phyloP scores from a whole-genome alignment of 2,797 vertebrate genomes.

The Pangasius macronema region DNA sequence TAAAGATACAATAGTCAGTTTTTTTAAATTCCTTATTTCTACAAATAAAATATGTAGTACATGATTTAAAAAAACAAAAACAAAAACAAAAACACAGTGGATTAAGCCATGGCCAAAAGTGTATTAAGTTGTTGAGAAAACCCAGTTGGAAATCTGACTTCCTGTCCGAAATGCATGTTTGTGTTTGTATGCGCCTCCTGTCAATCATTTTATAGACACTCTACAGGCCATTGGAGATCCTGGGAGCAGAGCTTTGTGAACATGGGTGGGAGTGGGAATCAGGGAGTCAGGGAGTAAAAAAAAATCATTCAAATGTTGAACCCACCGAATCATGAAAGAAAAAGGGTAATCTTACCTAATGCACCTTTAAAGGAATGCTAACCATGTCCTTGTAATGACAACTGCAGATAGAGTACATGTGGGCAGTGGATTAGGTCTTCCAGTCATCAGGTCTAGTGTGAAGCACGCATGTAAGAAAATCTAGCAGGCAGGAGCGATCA shows the following conservation, averaged over 20 bases:
- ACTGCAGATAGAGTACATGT: background rate
- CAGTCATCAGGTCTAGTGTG: slow-evolving; percentile 4
- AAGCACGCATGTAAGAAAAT: slow-evolving; percentile 27
- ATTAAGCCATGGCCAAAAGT: background rate
- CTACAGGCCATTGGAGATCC: background rate
- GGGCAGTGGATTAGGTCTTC: slow-evolving; percentile 4
- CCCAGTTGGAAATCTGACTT: background rate
- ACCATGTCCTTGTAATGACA: background rate
- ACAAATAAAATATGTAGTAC: background rate
- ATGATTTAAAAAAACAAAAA: background rate
- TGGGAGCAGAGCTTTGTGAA: background rate
- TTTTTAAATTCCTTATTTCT: background rate
- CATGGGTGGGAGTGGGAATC: background rate
- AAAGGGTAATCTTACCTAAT: background rate
- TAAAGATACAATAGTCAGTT: background rate
- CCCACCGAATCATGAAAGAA: background rate
- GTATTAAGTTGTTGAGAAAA: background rate
- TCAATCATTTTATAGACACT: background rate
- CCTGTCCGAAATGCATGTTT: background rate
- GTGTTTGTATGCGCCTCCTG: no score
- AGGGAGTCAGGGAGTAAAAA: background rate
- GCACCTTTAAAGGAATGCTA: background rate
- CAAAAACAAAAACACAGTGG: no score
- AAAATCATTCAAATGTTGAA: background rate
- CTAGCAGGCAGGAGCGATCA: background rate